A percentile compares a stretch with the other conserved stretches of the same genome.
These are phyloP conservation scores for Agapornis canus DNA, from an alignment of 2,797 vertebrate genomes.

Conservation along the genomic window DNA sequence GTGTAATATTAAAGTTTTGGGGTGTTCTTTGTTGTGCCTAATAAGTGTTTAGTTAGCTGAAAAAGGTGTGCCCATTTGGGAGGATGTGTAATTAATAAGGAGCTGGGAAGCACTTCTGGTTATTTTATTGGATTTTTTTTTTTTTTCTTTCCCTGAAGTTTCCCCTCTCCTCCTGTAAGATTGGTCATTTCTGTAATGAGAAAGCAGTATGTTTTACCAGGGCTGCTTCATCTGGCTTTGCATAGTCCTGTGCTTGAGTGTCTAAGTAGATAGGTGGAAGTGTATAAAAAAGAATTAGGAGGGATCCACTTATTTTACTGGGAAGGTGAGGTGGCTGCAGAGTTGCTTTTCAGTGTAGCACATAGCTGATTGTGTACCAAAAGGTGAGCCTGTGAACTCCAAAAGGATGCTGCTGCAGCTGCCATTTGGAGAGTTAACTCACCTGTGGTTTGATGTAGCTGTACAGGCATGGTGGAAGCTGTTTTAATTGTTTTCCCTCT, in stretches of 20 bases:
- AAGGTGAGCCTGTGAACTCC: neutral
- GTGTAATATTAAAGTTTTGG: neutral
- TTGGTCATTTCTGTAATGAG: neutral
- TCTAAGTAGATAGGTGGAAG: neutral
- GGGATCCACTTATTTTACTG: neutral
- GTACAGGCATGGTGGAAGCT: neutral
- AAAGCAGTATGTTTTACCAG: neutral
- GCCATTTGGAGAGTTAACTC: neutral
- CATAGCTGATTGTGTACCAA: neutral
- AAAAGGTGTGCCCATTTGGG: neutral
- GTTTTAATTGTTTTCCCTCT: neutral
- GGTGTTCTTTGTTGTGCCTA: neutral
- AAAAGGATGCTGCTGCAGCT: neutral
- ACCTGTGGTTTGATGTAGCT: rapidly evolving
- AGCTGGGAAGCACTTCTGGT: neutral
- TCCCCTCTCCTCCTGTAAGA: neutral
- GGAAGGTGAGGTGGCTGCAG: neutral
- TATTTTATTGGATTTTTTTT: neutral
- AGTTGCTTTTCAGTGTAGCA: neutral
- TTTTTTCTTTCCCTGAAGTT: neutral
- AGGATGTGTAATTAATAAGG: neutral
- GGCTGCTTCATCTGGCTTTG: neutral
- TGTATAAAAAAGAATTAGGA: neutral
- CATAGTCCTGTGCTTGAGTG: neutral
- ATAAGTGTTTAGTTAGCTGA: neutral